A percentile compares a stretch with the other conserved stretches of the same genome.
Evolutionary conservation across 2,113 vertebrate species (phyloP).

Genomic region (Callionymus lyra): DNA sequence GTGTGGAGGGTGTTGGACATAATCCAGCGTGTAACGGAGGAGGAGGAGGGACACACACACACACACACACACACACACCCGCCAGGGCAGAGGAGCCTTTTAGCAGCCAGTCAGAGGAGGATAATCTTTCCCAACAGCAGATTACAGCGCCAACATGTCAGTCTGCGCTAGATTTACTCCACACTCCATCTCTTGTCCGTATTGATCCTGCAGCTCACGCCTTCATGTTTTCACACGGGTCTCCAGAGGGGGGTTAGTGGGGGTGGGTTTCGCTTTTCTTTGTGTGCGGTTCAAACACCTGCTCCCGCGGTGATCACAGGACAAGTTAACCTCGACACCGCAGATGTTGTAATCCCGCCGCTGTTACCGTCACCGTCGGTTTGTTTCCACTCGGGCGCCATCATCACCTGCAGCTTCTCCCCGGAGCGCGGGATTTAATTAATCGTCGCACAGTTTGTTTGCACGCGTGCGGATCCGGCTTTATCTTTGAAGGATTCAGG

Average conservation of each 20-base stretch:
- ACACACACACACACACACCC: conserved; percentile 17
- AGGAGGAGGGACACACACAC: conserved; percentile 50
- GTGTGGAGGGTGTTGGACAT: conserved; percentile 54
- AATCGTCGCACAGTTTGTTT: too few species aligned
- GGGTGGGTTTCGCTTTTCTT: too few species aligned
- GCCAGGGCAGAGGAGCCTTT: conserved; percentile 60
- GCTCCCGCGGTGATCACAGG: conserved; percentile 58
- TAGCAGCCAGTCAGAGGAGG: conserved; percentile 65
- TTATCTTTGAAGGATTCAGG: too few species aligned
- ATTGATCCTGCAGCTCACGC: conserved; percentile 66
- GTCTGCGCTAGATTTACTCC: conserved; percentile 66
- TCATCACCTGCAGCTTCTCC: conserved; percentile 54
- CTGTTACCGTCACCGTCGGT: conserved; percentile 49
- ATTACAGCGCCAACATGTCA: conserved; percentile 71
- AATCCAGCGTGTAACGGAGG: conserved; percentile 66
- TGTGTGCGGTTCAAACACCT: conserved; percentile 58
- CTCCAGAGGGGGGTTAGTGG: conserved; percentile 28
- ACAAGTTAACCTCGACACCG: conserved; percentile 66
- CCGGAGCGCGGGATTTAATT: conserved; percentile 47
- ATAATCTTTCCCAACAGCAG: conserved; percentile 70
- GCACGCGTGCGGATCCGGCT: too few species aligned
- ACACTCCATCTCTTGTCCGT: conserved; percentile 67
- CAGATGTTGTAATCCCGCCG: conserved; percentile 65
- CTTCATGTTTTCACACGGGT: conserved; percentile 65
- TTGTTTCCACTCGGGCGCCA: conserved; percentile 44